Evolutionary conservation across 2,888 invertebrate genomes (phyloP), one percentile per base, ranked within the genome.

Genomic region (Rhaphigaster nebulosa): DNA sequence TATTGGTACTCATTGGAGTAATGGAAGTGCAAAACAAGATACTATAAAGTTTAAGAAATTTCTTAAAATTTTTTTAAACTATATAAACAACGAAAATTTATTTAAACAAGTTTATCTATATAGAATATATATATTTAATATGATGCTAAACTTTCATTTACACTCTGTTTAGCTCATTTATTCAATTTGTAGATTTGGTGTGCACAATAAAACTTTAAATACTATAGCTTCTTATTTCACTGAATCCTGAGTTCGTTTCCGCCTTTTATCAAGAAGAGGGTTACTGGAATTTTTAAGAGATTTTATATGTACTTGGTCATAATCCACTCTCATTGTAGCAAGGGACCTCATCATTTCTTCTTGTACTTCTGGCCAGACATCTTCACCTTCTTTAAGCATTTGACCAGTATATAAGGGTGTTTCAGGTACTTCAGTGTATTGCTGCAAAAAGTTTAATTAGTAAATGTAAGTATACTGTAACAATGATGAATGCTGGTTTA

Each of bases 301-400:
- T 94, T 99, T 99, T 92, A 99, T 97, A 94, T 97, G 97, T 91
- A 98, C 96, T 95, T 97, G 95, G 94, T 99, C 99, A 94, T 98
- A 98, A 94, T 99, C 99, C 18, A 99, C 99, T 90, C 99, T 95
- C 99, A 99, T 99, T 89, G 99, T 98, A 87, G 99, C 99, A 92
- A 99, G 94, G 0, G 99, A 99, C 92, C 98, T 96, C 2, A 98
- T 99, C 99, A 99, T 99, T 94, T 99, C 99, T 94, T 99, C 99
- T 94, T 99, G 99, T 12, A 99, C 98, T 93, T 99, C 99, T 0
- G 97, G 97, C 99, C 99, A 99, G 91, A 97, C 96, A 92, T 98
- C 98, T 92, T 97, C 97, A 89, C 98, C 97, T 94, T 99, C 99
- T 54, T 97, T 96, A 41, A 99, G 95, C 93, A 99, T 96, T 90